These are phyloP conservation scores for Lophochroa leadbeateri DNA, from an alignment of 2,113 vertebrate species.

Conservation along the genomic window DNA sequence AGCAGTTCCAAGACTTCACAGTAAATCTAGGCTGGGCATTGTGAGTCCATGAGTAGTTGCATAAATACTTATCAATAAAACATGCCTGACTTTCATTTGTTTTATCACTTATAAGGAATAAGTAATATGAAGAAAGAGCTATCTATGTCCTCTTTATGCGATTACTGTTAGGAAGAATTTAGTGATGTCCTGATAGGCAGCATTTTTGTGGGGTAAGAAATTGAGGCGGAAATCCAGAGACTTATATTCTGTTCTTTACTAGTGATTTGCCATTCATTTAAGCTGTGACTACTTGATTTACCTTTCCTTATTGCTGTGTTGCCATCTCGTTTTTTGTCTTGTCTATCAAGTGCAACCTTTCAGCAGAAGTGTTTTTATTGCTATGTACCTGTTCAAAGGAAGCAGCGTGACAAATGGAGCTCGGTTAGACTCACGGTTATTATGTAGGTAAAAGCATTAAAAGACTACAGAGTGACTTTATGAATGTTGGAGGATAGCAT, in stretches of 20 bases:
- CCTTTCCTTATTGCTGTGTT: background rate
- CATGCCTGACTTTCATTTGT: background rate
- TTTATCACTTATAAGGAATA: background rate
- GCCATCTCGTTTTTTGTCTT: background rate
- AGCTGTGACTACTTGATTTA: background rate
- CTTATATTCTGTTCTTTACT: background rate
- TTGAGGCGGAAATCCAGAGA: background rate
- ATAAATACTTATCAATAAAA: background rate
- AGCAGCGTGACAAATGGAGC: background rate
- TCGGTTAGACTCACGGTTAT: background rate
- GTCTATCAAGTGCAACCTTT: background rate
- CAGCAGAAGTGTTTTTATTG: background rate
- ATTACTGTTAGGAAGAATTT: background rate
- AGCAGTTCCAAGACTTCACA: background rate
- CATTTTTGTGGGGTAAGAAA: fast-evolving
- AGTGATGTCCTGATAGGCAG: background rate
- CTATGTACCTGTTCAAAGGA: background rate
- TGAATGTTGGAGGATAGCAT: background rate
- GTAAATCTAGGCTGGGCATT: background rate
- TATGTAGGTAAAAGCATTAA: background rate
- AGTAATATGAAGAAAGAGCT: background rate
- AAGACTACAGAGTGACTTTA: background rate
- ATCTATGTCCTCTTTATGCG: background rate
- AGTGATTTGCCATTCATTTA: background rate
- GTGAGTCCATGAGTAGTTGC: background rate